phyloP scores from a whole-genome alignment of 2,888 invertebrate species.

The Hoplodrina ambigua region DNA sequence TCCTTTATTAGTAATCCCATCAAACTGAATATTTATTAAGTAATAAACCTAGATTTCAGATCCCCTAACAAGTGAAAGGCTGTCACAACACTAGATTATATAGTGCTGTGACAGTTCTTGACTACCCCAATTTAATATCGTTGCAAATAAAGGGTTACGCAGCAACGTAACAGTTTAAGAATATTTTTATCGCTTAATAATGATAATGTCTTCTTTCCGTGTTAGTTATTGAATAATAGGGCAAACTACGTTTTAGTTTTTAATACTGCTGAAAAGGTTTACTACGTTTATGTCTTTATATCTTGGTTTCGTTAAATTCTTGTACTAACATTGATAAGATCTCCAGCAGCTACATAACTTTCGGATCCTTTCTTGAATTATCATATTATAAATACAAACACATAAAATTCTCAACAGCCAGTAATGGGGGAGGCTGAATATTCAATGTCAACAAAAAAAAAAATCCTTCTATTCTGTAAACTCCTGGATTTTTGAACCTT shows the following conservation, averaged over 20 bases:
- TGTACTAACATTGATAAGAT: background rate
- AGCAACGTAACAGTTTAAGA: conserved; percentile 13
- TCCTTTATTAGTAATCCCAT: conserved; percentile 15
- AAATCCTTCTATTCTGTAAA: background rate
- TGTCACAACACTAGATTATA: conserved; percentile 36
- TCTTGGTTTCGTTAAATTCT: too few relatives aligned
- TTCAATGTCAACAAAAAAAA: too few relatives aligned
- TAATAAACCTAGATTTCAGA: conserved; percentile 47
- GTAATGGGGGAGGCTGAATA: too few relatives aligned
- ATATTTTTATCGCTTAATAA: background rate
- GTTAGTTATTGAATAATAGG: background rate
- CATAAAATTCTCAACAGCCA: background rate
- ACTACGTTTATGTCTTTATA: background rate
- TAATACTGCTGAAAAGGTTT: background rate
- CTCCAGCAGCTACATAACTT: background rate
- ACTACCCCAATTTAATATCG: conserved; percentile 33
- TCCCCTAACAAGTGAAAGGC: conserved; percentile 49
- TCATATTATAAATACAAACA: background rate
- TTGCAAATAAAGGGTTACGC: conserved; percentile 31
- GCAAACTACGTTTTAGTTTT: background rate
- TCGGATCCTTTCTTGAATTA: background rate
- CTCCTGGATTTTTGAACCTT: background rate
- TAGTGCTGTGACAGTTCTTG: conserved; percentile 31
- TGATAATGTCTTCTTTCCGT: conserved; percentile 4
- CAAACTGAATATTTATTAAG: conserved; percentile 26